These are phyloP conservation scores for Geotrupes spiniger DNA, from an alignment of 2,888 invertebrate species.

Conservation along the genomic window DNA sequence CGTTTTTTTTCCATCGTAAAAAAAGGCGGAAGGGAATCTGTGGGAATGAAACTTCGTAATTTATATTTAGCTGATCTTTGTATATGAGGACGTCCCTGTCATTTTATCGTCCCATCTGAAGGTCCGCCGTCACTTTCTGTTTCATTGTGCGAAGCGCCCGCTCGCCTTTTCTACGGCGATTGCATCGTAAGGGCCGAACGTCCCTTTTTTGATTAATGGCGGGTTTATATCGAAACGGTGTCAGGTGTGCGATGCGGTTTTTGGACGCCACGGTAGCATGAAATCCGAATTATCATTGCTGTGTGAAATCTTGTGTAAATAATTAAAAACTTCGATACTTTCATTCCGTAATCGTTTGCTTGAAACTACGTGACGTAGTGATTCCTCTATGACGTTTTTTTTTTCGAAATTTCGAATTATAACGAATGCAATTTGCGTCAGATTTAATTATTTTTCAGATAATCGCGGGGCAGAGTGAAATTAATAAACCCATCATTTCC, in stretches of 20 bases:
- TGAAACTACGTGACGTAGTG: no score
- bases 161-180: slow-evolving; percentile 22
- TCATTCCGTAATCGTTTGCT: no score
- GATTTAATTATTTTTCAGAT: no score
- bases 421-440: no score
- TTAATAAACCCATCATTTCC: no score
- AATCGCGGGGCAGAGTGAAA: no score
- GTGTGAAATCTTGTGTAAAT: no score
- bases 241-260: slow-evolving; percentile 30
- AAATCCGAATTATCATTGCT: slow-evolving; percentile 13
- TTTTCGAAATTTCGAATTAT: no score
- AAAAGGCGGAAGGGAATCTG: slow-evolving; percentile 25
- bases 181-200: slow-evolving; percentile 24
- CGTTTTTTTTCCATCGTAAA: no score
- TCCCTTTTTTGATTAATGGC: slow-evolving; percentile 34
- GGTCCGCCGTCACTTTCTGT: slow-evolving; percentile 21
- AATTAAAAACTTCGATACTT: no score
- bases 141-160: slow-evolving; percentile 12
- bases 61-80: slow-evolving; percentile 28
- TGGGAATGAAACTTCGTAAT: slow-evolving; percentile 30
- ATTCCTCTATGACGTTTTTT: no score
- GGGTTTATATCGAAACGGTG: slow-evolving; percentile 31
- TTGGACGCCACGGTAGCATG: slow-evolving; percentile 15
- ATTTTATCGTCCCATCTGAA: slow-evolving; percentile 22
- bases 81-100: slow-evolving; percentile 23